Evolutionary conservation across 2,797 vertebrate species (phyloP).

Genomic region (Botia kubotai): DNA sequence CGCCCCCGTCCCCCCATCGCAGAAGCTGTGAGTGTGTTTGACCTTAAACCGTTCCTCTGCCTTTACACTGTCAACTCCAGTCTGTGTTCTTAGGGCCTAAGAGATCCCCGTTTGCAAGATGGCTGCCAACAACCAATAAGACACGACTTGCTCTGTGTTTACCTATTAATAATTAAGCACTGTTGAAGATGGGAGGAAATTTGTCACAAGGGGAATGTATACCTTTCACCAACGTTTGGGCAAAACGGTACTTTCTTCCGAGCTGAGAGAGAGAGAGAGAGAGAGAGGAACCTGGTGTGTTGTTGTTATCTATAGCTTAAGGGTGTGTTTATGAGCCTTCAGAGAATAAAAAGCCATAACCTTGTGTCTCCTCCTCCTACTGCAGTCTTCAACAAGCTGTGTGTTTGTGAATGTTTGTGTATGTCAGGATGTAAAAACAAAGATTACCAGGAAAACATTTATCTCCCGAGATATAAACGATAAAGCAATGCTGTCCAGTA

Average conservation of each 20-base stretch:
- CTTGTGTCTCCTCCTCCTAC: constrained; percentile 39
- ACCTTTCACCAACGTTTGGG: constrained; percentile 65
- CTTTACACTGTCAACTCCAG: constrained; percentile 74
- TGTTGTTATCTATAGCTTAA: constrained; percentile 56
- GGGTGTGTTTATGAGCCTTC: constrained; percentile 59
- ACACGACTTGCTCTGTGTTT: constrained; percentile 73
- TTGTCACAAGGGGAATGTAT: constrained; percentile 68
- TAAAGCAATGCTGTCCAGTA: neutral
- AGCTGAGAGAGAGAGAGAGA: neutral
- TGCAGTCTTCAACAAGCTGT: constrained; percentile 4
- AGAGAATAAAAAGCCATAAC: constrained; percentile 47
- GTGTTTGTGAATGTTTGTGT: constrained; percentile 7
- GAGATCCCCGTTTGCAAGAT: constrained; percentile 72
- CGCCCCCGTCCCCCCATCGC: constrained; percentile 27
- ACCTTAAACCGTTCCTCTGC: constrained; percentile 75
- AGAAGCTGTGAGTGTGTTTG: constrained; percentile 69
- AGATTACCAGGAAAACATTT: neutral
- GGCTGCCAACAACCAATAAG: constrained; percentile 76
- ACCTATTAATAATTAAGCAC: constrained; percentile 81
- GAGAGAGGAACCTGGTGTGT: constrained; percentile 32
- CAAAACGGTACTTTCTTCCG: constrained; percentile 66
- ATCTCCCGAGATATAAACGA: neutral
- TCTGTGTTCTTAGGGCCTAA: constrained; percentile 65
- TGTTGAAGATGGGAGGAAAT: constrained; percentile 69
- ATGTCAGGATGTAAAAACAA: neutral